Evolutionary conservation across 2,888 invertebrate species (phyloP).

Genomic region (Adineta ricciae): DNA sequence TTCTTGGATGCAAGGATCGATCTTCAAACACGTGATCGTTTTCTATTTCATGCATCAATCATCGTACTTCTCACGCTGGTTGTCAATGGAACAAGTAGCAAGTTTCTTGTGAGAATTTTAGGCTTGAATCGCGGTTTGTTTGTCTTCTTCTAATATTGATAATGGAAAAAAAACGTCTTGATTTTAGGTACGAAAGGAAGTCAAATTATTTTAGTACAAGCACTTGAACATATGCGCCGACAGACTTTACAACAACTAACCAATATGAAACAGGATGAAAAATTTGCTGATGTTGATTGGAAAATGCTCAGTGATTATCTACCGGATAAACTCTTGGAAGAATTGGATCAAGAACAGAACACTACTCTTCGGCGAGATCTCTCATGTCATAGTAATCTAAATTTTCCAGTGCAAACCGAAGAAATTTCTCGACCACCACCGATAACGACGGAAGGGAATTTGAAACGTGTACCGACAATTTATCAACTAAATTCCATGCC

Average conservation of each 20-base stretch:
- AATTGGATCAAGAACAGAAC: neutral
- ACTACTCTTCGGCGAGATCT: neutral
- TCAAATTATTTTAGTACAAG: neutral
- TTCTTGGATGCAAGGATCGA: neutral
- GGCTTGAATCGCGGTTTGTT: neutral
- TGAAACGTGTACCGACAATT: no score
- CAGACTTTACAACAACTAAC: neutral
- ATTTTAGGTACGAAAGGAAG: neutral
- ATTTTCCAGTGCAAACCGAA: neutral
- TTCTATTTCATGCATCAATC: neutral
- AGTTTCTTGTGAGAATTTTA: neutral
- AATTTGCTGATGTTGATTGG: slow-evolving; percentile 13
- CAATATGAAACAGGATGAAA: neutral
- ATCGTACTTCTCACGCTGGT: neutral
- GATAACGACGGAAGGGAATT: neutral
- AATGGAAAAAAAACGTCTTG: neutral
- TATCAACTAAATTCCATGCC: no score
- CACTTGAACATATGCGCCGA: neutral
- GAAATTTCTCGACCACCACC: neutral
- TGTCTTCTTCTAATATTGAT: no score
- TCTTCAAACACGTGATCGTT: neutral
- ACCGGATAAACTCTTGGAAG: no score
- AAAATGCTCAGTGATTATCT: neutral
- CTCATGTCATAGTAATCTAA: neutral
- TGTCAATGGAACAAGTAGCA: slow-evolving; percentile 16